Conservation (phyloP, 2,113 vertebrate species). For the Cryptomyrus ogoouensis region DNA sequence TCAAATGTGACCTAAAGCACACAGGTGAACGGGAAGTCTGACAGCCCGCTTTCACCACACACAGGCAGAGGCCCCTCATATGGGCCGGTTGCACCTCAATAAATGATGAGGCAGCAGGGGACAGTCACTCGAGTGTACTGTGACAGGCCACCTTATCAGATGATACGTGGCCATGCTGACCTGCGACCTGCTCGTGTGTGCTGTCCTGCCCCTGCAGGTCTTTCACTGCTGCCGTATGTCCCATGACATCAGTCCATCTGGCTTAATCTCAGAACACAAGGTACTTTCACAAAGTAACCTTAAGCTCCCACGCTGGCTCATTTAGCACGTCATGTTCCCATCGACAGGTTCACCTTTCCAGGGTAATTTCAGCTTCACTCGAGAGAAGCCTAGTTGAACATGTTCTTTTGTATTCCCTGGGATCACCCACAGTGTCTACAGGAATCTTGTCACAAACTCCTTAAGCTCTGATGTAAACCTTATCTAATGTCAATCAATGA, state of each 20-base stretch:
- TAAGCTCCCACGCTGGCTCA: background rate
- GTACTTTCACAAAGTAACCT: background rate
- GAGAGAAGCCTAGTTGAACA: background rate
- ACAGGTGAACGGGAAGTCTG: background rate
- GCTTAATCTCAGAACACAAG: slow-evolving; percentile 3
- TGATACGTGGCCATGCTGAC: background rate
- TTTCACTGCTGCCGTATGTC: background rate
- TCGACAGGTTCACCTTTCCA: background rate
- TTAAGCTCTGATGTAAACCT: background rate
- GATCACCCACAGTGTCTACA: background rate
- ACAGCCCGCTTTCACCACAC: background rate
- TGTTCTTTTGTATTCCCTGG: background rate
- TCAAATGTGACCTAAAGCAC: background rate
- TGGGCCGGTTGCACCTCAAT: background rate
- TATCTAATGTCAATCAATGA: background rate
- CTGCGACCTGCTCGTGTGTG: background rate
- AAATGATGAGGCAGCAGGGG: background rate
- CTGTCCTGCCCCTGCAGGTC: background rate
- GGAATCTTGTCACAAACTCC: background rate
- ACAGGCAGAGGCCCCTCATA: background rate
- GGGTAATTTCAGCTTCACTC: background rate
- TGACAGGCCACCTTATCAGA: background rate
- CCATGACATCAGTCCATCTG: background rate
- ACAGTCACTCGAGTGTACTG: background rate
- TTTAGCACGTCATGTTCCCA: background rate